Conservation (phyloP, 2,888 invertebrate genomes). For the Maniola hyperantus region DNA sequence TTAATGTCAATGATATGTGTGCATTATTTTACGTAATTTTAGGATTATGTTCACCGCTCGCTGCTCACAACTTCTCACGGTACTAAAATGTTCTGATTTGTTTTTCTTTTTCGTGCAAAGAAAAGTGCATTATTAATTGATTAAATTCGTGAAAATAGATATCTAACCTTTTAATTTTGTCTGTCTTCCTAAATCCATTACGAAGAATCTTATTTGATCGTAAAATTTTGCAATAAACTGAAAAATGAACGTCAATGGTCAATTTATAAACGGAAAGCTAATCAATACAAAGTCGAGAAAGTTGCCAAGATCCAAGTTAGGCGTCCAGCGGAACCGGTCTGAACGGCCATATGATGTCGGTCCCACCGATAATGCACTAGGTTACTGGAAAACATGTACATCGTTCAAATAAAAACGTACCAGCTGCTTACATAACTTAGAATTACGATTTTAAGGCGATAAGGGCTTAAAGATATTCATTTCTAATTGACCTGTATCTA, state of each 20-base stretch:
- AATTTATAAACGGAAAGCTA: slow-evolving; percentile 43
- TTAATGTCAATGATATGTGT: slow-evolving; percentile 52
- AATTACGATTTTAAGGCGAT: not conserved
- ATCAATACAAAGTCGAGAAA: slow-evolving; percentile 60
- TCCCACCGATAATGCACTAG: slow-evolving; percentile 60
- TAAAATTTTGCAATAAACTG: not conserved
- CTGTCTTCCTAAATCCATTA: too few species aligned
- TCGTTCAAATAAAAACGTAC: slow-evolving; percentile 35
- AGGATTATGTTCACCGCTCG: slow-evolving; percentile 3
- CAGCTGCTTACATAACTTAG: slow-evolving; percentile 7
- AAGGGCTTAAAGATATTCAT: not conserved
- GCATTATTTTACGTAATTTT: slow-evolving; percentile 49
- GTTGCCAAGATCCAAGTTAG: slow-evolving; percentile 56
- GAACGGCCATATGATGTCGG: slow-evolving; percentile 55
- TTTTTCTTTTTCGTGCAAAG: not conserved
- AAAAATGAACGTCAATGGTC: slow-evolving; percentile 6
- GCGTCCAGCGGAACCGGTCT: slow-evolving; percentile 61
- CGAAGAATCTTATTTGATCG: not conserved
- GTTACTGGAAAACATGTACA: slow-evolving; percentile 45
- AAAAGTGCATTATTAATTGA: not conserved
- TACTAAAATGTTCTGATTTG: not conserved
- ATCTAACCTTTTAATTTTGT: not conserved
- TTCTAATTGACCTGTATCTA: not conserved
- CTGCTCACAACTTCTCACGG: too few species aligned
- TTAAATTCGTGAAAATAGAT: not conserved